Base-by-base conservation (phyloP, 2,888 invertebrate species). In the Meganola albula region DNA sequence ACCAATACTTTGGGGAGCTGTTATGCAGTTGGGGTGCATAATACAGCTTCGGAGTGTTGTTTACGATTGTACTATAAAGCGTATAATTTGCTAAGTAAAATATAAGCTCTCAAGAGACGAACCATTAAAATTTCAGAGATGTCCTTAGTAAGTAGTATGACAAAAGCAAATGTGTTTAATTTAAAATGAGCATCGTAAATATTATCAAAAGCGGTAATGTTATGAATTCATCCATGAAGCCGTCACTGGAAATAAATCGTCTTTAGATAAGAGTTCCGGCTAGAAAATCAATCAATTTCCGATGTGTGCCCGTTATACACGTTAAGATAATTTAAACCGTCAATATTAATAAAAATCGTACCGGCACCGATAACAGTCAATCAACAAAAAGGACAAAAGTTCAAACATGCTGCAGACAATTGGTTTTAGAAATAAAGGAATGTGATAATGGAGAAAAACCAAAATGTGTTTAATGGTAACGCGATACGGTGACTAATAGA, bases 1-100 rank as follows among this genome's bases (percentile, higher is more conserved):
- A 61, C 74, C 79, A 72, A 82, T 80, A 66, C 83, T 53, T 73
- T 47, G 52, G 82, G 84, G 83, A 69, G 54, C 72, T 63, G 71
- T 79, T 80, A 59, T 83, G 82, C 57, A 77, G 79, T 73, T 69
- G 63, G 85, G 83, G 84, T 82, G 82, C 80, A 83, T 80, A 83
- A 79, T 75, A 63, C 65, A 50, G 55, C 58, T 69, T 59, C 63
- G 64, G 55, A 53, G 57, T 57, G 38, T 69, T 71, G 74, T 76
- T 79, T 80, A 79, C 77, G 76, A 77, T 73, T 64, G 59, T 62
- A 62, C 61, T 67, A 59, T 53, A 53, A 58, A 54, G 56, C 59
- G 58, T 67, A 58, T 70, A 66, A 74, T 80, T 77, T 78, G 82
- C 78, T 75, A 74, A 70, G 65, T 63, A 58, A 59, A n/a, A 48